These are phyloP conservation scores for Nebria brevicollis DNA, from an alignment of 2,888 invertebrate genomes.

Conservation along the genomic window DNA sequence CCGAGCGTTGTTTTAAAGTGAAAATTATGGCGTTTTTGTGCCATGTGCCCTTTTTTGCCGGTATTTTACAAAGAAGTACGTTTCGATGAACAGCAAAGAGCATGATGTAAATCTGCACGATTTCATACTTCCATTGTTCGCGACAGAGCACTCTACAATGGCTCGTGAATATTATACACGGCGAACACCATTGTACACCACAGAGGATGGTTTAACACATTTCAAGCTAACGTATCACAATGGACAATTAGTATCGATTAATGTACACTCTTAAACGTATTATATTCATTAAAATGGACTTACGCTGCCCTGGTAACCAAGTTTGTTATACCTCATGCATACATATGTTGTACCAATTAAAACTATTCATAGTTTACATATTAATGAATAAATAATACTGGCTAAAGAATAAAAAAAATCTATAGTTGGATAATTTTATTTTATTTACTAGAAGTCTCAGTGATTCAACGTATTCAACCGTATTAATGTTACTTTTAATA, in stretches of 20 bases:
- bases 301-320: background rate
- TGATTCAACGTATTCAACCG: too few species aligned
- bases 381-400: too few species aligned
- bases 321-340: too few species aligned
- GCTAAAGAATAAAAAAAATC: too few species aligned
- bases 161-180: slow-evolving; percentile 41
- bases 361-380: too few species aligned
- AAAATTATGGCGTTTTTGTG: background rate
- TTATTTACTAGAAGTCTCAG: too few species aligned
- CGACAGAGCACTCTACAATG: slow-evolving; percentile 8
- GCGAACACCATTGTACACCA: background rate
- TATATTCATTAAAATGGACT: slow-evolving; percentile 44
- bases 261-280: slow-evolving; percentile 28
- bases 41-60: background rate
- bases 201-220: slow-evolving; percentile 36
- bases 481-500: too few species aligned
- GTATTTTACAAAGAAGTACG: background rate
- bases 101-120: slow-evolving; percentile 40
- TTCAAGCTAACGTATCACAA: slow-evolving; percentile 30
- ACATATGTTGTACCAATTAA: too few species aligned
- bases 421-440: too few species aligned
- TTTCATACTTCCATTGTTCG: slow-evolving; percentile 39
- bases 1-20: background rate
- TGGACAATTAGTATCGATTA: slow-evolving; percentile 44
- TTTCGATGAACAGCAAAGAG: slow-evolving; percentile 13